Evolutionary conservation across 64 coral and sea anemone genomes (phyloP), one percentile per base, ranked within the genome.

Genomic region (Catalaphyllia jardinei): DNA sequence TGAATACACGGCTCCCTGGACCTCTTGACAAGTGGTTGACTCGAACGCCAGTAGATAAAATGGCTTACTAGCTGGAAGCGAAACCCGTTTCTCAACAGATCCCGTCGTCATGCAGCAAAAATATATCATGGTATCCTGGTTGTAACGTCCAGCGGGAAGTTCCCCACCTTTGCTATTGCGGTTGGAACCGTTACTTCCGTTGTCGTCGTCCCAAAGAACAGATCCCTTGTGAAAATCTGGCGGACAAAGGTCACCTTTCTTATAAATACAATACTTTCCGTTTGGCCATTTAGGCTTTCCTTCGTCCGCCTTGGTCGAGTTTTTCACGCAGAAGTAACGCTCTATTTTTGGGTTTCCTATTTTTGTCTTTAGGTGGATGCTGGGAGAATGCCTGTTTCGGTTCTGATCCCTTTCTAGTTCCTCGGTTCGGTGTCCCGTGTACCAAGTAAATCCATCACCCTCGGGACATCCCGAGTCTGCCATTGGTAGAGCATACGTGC

Each of bases 181-280:
- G n/a, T 93, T 93, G 31, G 71, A 60, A 10, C 51, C 77, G 17
- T 74, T 79, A 59, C 46, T 55, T 7, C 67, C 64, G 52, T 93
- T 88, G 29, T 93, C 65, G 9, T 93, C 91, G 72, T 93, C 91
- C 86, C 75, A 88, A 13, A 80, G 31, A 15, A 93, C 86, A 75
- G 55, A 88, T 27, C 91, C 91, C n/a, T 54, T 31, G 52, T 88
- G 22, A 20, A 93, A 93, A 49, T 65, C 87, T 73, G 12, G 55
- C 0, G 91, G 86, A 29, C 91, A 93, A 1, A 62, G 46, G 31
- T 24, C 54, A 9, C 91, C 86, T 79, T 85, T 76, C 64, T 93
- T 86, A 59, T 93, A 93, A 79, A 93, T 88, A 22, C 91, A 93
- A 72, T 88, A 93, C 63, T 80, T 88, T 29, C 91, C 91, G 11